Base-by-base conservation (phyloP, 2,797 vertebrate genomes). In the Chloroceryle inda region DNA sequence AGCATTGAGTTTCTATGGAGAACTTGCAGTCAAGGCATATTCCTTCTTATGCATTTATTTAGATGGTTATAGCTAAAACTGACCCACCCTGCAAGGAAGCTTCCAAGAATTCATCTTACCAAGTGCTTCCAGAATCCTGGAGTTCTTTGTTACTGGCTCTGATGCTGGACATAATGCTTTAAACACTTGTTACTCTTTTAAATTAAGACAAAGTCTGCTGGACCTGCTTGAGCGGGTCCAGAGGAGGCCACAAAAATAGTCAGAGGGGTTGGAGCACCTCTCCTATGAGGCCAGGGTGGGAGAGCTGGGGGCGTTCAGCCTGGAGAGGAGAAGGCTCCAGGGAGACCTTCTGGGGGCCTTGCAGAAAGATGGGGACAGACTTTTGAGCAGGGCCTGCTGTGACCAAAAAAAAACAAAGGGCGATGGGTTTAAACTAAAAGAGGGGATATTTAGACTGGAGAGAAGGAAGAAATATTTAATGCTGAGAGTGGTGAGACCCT, bases 41-140 rank as follows among this genome's bases (percentile, higher is more conserved):
- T 42, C 29, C 29, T 33, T 29, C 56, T 37, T 9, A 33, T 0
- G 0, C 13, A 4, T 11, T 33, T 40, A n/a, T 66, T 79, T 14
- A 52, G 23, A 55, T 22, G 35, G 50, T 9, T 62, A 63, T 20
- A 59, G 3, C 62, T 69, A 1, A 1, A 77, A 74, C 17, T 20
- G 37, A 56, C 56, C 68, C 64, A 71, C 59, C 23, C 37, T 49
- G 74, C 44, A 49, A 38, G 24, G 61, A 1, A 24, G 11, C 24
- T 83, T 71, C 72, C 68, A 85, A 52, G 27, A 93, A 74, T 29
- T 44, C 5, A 31, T 42, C 63, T 78, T 44, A 89, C 11, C 50
- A 72, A 68, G 52, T 4, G 10, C 44, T 79, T 69, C 29, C n/a
- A 35, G n/a, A 69, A 35, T 76, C 63, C 5, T 66, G 0, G 73